phyloP scores from a whole-genome alignment of 2,113 vertebrate species.

The Gallinago media region DNA sequence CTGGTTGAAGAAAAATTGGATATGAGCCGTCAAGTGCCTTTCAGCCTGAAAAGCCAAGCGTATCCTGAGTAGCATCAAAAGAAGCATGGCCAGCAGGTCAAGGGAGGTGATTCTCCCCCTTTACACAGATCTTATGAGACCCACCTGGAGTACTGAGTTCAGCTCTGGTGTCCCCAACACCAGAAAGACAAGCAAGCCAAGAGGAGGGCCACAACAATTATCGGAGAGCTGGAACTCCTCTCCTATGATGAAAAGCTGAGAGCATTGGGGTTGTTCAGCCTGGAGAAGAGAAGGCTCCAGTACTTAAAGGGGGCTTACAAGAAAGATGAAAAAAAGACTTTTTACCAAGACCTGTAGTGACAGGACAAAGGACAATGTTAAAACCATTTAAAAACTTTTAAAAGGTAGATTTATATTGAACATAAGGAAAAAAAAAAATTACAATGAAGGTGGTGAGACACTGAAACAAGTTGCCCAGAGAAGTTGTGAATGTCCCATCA shows the following conservation, averaged over 20 bases:
- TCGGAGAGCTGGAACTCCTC: neutral
- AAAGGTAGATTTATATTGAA: neutral
- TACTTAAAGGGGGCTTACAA: neutral
- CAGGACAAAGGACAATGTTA: neutral
- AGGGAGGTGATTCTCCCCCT: accelerated
- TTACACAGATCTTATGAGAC: accelerated
- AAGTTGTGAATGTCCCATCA: neutral
- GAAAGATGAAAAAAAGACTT: neutral
- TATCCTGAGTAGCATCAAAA: neutral
- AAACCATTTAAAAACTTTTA: neutral
- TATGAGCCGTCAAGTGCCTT: accelerated
- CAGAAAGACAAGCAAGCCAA: neutral
- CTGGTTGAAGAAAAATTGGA: neutral
- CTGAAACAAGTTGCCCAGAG: neutral
- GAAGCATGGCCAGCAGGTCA: accelerated
- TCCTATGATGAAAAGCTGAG: neutral
- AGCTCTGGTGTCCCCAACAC: neutral
- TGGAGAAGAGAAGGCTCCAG: neutral
- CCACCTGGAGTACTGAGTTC: accelerated
- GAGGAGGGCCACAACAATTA: neutral
- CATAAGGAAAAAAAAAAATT: neutral
- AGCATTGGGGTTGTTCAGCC: accelerated
- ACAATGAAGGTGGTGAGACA: neutral
- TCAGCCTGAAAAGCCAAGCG: neutral
- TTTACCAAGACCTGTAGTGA: neutral